Base-by-base conservation (phyloP, 2,113 vertebrate species). In the Paradisaea rubra region DNA sequence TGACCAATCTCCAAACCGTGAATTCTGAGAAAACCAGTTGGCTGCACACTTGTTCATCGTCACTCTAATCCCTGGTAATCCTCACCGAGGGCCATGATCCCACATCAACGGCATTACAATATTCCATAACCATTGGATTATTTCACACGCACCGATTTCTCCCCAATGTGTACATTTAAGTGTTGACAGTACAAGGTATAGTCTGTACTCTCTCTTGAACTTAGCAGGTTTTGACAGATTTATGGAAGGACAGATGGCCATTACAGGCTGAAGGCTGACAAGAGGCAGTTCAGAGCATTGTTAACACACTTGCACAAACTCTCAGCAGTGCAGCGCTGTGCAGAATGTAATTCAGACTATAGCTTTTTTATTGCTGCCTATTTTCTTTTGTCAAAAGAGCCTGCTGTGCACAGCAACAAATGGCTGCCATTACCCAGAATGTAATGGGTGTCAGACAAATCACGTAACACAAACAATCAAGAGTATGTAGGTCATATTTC, bases 231-330 rank as follows among this genome's bases (percentile, higher is more conserved):
- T 97, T 98, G 98, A 98, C 98, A 99, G 98, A 99, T 99, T 99
- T 99, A 99, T 98, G 98, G 96, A 98, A 98, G 98, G 98, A 98
- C 99, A 99, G 99, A 99, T 99, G 99, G 98, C 98, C 98, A 98
- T 99, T 99, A 98, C 97, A 97, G 98, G 98, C 98, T 98, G 98
- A 98, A 98, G 98, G 98, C 98, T 98, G 98, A 99, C 98, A 99
- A 99, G 98, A 99, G 98, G 98, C 98, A 98, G 98, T 98, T 99
- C 99, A 98, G 98, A 98, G 98, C 98, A 98, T 98, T 99, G 98
- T 99, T 99, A 99, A 99, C 98, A 98, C 98, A 99, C 98, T 99
- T 98, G 97, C 99, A 98, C 98, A 99, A 99, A 99, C 98, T 98
- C 98, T 98, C 98, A 96, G 97, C 98, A 97, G 96, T 95, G 97